Percentiles rank a stretch among this genome's conserved stretches.
These are phyloP conservation scores for Aurelia sp. DNA, from an alignment of 30 jellyfish, hydroid and myxozoan genomes.

Conservation along the genomic window DNA sequence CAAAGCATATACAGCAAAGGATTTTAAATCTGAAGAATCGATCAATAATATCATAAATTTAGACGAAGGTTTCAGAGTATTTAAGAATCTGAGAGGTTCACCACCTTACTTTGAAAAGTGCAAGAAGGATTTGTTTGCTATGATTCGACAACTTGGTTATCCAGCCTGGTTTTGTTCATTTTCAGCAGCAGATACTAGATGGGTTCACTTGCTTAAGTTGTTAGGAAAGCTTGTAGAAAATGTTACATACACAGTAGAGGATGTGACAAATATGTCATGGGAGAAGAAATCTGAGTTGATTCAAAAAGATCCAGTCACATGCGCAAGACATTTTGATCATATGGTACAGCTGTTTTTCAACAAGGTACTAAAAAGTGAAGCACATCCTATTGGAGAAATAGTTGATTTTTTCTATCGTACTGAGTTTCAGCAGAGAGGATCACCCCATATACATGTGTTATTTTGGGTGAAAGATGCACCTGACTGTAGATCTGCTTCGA, in stretches of 20 bases:
- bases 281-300: constrained; percentile 6
- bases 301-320: constrained; percentile 11
- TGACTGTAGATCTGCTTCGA: neutral
- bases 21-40: neutral
- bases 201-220: neutral
- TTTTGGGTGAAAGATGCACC: constrained; percentile 51
- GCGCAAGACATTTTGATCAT: constrained; percentile 3
- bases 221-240: constrained; percentile 8
- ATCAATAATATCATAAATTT: constrained; percentile 7
- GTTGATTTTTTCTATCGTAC: constrained; percentile 14
- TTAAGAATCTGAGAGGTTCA: constrained; percentile 29
- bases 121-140: constrained; percentile 45
- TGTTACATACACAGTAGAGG: neutral
- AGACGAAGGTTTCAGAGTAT: constrained; percentile 44
- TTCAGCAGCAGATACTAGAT: constrained; percentile 61
- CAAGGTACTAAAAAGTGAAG: constrained; percentile 20
- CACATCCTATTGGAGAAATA: constrained; percentile 15
- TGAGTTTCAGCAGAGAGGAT: constrained; percentile 43
- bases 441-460: constrained; percentile 53
- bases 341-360: constrained; percentile 15
- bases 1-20: constrained; percentile 8
- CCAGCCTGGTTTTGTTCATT: constrained; percentile 57
- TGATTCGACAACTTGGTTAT: constrained; percentile 47
- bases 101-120: constrained; percentile 55
- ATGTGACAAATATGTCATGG: constrained; percentile 29